Evolutionary conservation across 2,797 vertebrate genomes (phyloP).

Genomic region (Hybognathus amarus): DNA sequence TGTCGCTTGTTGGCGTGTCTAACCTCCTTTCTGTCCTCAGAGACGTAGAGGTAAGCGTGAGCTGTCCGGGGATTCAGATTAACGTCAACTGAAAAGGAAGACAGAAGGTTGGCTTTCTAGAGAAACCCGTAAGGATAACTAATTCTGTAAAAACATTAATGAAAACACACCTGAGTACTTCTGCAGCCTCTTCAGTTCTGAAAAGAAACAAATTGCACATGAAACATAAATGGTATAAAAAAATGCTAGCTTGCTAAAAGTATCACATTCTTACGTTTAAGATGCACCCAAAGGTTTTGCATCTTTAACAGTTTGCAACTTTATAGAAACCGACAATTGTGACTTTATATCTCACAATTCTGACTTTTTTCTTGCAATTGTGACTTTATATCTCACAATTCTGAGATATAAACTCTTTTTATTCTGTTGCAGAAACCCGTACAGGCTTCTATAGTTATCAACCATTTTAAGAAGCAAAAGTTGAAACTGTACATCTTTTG

Average conservation of each 20-base stretch:
- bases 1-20: conserved; percentile 72
- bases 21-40: conserved; percentile 80
- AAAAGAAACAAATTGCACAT: conserved; percentile 43
- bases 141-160: not conserved
- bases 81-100: conserved; percentile 71
- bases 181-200: conserved; percentile 77
- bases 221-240: not conserved
- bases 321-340: too few relatives aligned
- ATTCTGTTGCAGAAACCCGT: fast-evolving
- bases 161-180: conserved; percentile 75
- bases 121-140: not conserved
- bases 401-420: not conserved
- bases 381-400: not conserved
- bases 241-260: not conserved
- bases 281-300: not conserved
- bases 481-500: not conserved
- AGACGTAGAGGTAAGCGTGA: conserved; percentile 79
- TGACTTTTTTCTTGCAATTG: not conserved
- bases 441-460: not conserved
- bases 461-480: not conserved
- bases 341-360: too few relatives aligned
- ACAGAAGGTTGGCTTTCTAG: not conserved
- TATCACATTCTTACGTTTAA: not conserved
- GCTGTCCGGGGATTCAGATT: conserved; percentile 82
- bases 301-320: not conserved